Evolutionary conservation across 2,888 invertebrate species (phyloP), one percentile per base, ranked within the genome.

Genomic region (Trissoscelio sp.): DNA sequence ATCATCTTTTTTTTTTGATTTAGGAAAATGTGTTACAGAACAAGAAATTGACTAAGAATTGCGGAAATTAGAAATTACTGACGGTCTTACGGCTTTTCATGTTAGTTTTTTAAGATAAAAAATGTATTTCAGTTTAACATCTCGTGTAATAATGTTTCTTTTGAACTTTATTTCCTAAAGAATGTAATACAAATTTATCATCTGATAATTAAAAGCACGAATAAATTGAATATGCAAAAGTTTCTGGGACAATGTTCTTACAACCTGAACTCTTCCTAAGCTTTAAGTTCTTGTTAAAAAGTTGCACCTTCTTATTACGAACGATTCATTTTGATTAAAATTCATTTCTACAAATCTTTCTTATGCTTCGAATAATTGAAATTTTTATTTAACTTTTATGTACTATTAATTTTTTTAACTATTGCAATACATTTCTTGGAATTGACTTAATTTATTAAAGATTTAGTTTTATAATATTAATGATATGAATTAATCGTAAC

Each of bases 191-290:
- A 48, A 46, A 78, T 55, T 64, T 72, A 37, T 69, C 53, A 28
- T 60, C 3, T 12, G 24, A 28, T 53, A 57, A 72, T 79, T 66
- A 66, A 57, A 51, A 64, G 57, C 28, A 20, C 14, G 51, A 57
- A 78, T 64, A 58, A 72, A 70, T 78, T 55, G 60, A 64, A 70
- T 48, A 72, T 64, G 70, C 57, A 57, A 66, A 78, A 78, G 70
- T 72, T 78, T 69, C 46, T 37, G 14, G 14, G 42, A 78, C 57
- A 58, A 55, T 78, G 48, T 72, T 78, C 53, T 64, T 70, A 70
- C 46, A 51, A 18, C n/a, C 31, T 44, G 39, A 58, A 69, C 60
- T 69, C 18, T 24, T 67, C 58, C 24, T 57, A 46, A 75, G 66
- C 42, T 74, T 55, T 51, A 20, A 67, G 42, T 57, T 75, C 75